Conservation (phyloP, 2,888 invertebrate genomes). For the Drosophila cognata region DNA sequence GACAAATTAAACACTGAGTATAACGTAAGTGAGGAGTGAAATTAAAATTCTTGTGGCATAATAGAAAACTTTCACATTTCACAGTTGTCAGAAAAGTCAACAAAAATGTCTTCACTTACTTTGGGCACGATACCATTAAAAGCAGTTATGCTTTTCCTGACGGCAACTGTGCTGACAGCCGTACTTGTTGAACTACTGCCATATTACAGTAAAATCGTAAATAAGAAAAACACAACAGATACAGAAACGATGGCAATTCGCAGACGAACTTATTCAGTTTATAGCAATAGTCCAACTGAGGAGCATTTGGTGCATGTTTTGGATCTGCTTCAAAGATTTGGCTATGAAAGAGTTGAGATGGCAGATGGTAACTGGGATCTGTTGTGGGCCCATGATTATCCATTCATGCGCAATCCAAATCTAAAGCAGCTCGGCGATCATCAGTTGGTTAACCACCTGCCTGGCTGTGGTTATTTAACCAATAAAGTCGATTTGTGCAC, state of each 20-base stretch:
- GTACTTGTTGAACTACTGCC: conserved; percentile 71
- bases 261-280: conserved; percentile 87
- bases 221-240: conserved; percentile 12
- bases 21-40: conserved; percentile 19
- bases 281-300: conserved; percentile 86
- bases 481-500: conserved; percentile 96
- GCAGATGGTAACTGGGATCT: conserved; percentile 90
- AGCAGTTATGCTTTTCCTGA: conserved; percentile 66
- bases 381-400: conserved; percentile 97
- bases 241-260: neutral
- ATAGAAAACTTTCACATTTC: conserved; percentile 62
- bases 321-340: conserved; percentile 90
- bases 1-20: neutral
- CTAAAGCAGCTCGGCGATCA: conserved; percentile 88
- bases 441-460: conserved; percentile 96
- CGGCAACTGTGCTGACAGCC: conserved; percentile 67
- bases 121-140: conserved; percentile 51
- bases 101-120: conserved; percentile 8
- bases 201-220: conserved; percentile 28
- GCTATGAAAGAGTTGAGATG: conserved; percentile 88
- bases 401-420: conserved; percentile 87
- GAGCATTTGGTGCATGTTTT: conserved; percentile 90
- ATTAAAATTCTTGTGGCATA: neutral
- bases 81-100: conserved; percentile 34
- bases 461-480: conserved; percentile 96